phyloP scores from a whole-genome alignment of 2,113 vertebrate genomes.

The Chiloscyllium plagiosum region DNA sequence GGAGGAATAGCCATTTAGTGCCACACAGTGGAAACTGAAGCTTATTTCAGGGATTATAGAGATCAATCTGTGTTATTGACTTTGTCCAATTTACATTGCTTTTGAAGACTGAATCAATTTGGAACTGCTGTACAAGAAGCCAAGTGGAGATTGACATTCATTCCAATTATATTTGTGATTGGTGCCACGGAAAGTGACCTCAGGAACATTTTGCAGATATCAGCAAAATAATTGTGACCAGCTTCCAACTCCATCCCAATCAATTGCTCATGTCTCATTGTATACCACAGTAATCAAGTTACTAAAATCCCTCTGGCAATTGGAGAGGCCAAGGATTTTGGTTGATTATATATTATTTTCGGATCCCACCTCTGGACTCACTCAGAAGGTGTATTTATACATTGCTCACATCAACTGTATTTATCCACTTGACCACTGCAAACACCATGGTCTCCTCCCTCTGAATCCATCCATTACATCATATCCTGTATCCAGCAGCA shows the following conservation, averaged over 20 bases:
- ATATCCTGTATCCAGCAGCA: not conserved
- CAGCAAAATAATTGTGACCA: not conserved
- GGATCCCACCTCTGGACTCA: not conserved
- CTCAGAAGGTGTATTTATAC: not conserved
- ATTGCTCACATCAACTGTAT: not conserved
- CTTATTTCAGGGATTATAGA: too few relatives aligned
- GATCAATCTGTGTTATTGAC: too few relatives aligned
- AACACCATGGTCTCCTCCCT: too few relatives aligned
- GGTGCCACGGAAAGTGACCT: not conserved
- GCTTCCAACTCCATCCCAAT: not conserved
- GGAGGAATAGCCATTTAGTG: too few relatives aligned
- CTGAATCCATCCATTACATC: not conserved
- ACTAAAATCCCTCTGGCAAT: not conserved
- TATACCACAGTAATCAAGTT: not conserved
- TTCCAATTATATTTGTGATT: not conserved
- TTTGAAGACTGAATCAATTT: not conserved
- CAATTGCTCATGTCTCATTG: not conserved
- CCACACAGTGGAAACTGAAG: too few relatives aligned
- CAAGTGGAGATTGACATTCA: not conserved
- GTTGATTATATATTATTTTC: not conserved
- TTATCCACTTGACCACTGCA: not conserved
- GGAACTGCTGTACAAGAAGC: not conserved
- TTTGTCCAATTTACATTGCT: too few relatives aligned
- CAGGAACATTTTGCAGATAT: not conserved
- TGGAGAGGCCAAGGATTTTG: not conserved